Percentiles rank a stretch among this genome's conserved stretches.
These are phyloP conservation scores for Xestobium rufovillosum DNA, from an alignment of 2,888 invertebrate genomes.

Conservation along the genomic window DNA sequence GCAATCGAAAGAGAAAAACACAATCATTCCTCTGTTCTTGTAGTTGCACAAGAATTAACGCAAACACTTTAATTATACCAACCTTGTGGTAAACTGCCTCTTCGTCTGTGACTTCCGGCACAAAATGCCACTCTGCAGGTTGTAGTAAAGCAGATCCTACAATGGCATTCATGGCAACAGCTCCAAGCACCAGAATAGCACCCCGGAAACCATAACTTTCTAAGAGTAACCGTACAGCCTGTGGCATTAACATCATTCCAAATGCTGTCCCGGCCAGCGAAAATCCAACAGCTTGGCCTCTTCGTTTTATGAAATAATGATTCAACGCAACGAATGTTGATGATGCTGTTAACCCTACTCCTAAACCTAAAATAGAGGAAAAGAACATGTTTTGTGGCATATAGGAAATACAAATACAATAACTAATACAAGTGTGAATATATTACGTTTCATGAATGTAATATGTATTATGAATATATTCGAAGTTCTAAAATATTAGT, in stretches of 20 bases:
- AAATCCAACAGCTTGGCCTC: slow-evolving; percentile 72
- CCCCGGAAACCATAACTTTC: slow-evolving; percentile 59
- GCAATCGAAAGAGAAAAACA: slow-evolving; percentile 29
- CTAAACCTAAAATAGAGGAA: slow-evolving; percentile 52
- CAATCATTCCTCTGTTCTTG: slow-evolving; percentile 8
- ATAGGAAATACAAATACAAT: no score
- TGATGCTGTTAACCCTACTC: slow-evolving; percentile 68
- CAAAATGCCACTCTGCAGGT: slow-evolving; percentile 64
- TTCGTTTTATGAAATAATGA: slow-evolving; percentile 66
- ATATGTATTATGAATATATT: no score
- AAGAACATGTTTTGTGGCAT: no score
- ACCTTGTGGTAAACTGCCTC: slow-evolving; percentile 44
- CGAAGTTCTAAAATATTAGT: no score
- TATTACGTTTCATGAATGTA: no score
- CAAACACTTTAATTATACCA: slow-evolving; percentile 13
- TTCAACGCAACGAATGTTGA: slow-evolving; percentile 73
- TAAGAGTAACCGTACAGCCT: slow-evolving; percentile 58
- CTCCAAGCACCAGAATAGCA: slow-evolving; percentile 60
- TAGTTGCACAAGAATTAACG: slow-evolving; percentile 5
- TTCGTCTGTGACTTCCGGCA: slow-evolving; percentile 50
- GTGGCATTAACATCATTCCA: slow-evolving; percentile 74
- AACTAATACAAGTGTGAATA: no score
- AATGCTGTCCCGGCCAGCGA: slow-evolving; percentile 75
- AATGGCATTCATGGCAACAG: slow-evolving; percentile 58
- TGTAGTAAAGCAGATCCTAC: slow-evolving; percentile 61